These are phyloP conservation scores for Augochlora pura DNA, from an alignment of 1,140 invertebrate genomes.

Conservation along the genomic window DNA sequence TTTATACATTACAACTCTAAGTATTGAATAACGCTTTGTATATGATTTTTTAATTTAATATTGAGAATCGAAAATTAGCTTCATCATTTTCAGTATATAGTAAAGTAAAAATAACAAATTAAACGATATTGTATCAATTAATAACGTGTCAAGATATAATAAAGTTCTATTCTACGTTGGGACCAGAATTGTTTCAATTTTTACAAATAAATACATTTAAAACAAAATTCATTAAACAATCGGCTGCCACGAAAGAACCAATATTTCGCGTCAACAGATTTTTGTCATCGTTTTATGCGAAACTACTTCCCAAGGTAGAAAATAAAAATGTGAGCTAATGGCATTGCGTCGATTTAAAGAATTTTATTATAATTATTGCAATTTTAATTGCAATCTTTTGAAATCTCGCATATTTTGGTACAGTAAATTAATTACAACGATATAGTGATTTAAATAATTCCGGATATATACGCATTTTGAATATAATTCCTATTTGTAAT, in stretches of 20 bases:
- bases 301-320: slow-evolving; percentile 24
- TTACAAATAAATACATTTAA: background rate
- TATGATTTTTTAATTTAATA: background rate
- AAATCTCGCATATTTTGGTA: slow-evolving; percentile 34
- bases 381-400: slow-evolving; percentile 31
- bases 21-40: background rate
- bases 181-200: slow-evolving; percentile 24
- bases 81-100: background rate
- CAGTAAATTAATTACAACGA: too few species aligned
- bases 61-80: background rate
- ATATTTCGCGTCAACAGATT: slow-evolving; percentile 11
- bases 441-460: background rate
- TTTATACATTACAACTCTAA: background rate
- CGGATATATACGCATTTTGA: background rate
- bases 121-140: background rate
- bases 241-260: background rate
- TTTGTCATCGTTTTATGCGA: background rate
- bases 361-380: slow-evolving; percentile 45
- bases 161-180: slow-evolving; percentile 12
- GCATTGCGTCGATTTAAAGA: slow-evolving; percentile 59
- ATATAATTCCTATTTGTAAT: background rate
- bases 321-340: slow-evolving; percentile 37
- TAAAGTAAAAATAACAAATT: background rate
- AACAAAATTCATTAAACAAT: background rate
- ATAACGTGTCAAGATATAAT: too few species aligned